Evolutionary conservation across 2,888 invertebrate species (phyloP).

Genomic region (Hirtodrosophila histrioides): DNA sequence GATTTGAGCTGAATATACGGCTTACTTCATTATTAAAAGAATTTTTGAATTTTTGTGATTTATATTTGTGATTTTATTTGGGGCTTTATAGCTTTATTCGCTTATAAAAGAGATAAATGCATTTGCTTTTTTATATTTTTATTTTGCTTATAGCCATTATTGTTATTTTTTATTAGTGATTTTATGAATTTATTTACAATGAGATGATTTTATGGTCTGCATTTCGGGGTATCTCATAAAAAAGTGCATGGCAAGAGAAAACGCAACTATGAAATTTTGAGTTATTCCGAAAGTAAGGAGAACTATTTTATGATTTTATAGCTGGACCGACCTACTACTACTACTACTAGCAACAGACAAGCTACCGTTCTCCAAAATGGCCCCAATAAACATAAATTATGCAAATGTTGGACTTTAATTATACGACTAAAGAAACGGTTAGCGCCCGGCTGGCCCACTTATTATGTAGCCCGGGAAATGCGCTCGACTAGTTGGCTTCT

Average conservation of each 20-base stretch:
- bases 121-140: background rate
- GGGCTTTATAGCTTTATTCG: slow-evolving; percentile 3
- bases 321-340: too few relatives aligned
- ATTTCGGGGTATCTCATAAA: slow-evolving; percentile 3
- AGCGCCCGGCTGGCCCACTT: slow-evolving; percentile 34
- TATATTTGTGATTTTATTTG: slow-evolving; percentile 3
- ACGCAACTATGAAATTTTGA: slow-evolving; percentile 15
- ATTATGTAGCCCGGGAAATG: slow-evolving; percentile 36
- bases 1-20: too few relatives aligned
- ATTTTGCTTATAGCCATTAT: slow-evolving; percentile 31
- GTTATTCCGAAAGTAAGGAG: slow-evolving; percentile 12
- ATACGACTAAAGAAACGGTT: slow-evolving; percentile 50
- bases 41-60: background rate
- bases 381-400: slow-evolving; percentile 71
- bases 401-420: slow-evolving; percentile 72
- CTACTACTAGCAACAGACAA: too few relatives aligned
- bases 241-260: slow-evolving; percentile 14
- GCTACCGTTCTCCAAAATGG: slow-evolving; percentile 7
- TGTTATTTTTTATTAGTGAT: slow-evolving; percentile 59
- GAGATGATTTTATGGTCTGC: slow-evolving; percentile 33
- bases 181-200: slow-evolving; percentile 52
- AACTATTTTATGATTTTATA: slow-evolving; percentile 55
- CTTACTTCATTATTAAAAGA: too few relatives aligned
- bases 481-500: slow-evolving; percentile 54
- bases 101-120: background rate